phyloP scores from a whole-genome alignment of 1,140 invertebrate species.

The Phymorhynchus buccinoides region DNA sequence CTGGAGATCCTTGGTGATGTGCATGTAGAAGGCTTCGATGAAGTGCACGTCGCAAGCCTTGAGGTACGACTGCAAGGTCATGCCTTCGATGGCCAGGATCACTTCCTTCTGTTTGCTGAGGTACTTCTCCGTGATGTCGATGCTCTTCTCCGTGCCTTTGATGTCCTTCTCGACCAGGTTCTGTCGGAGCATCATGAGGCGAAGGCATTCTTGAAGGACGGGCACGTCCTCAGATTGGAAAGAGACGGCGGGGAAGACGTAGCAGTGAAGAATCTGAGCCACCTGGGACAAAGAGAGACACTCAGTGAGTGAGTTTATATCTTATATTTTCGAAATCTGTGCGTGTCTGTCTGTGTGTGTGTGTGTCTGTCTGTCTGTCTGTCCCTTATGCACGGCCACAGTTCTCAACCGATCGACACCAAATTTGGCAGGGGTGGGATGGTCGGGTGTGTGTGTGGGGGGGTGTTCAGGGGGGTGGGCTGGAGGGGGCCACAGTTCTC shows the following conservation, averaged over 20 bases:
- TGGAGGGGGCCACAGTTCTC: no score
- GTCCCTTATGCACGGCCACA: no score
- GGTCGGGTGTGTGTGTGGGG: neutral
- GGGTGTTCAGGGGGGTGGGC: no score
- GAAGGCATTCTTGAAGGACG: slow-evolving; percentile 1
- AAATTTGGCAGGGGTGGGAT: no score
- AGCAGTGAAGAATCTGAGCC: slow-evolving; percentile 38
- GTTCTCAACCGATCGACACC: no score
- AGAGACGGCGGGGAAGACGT: slow-evolving; percentile 32
- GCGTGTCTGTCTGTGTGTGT: slow-evolving; percentile 13
- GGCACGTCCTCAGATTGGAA: slow-evolving; percentile 24
- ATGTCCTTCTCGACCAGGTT: slow-evolving; percentile 27
- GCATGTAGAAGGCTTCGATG: slow-evolving; percentile 28
- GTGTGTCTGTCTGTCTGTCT: slow-evolving; percentile 5
- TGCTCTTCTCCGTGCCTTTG: slow-evolving; percentile 9
- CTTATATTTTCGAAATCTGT: neutral
- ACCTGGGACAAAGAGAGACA: slow-evolving; percentile 19
- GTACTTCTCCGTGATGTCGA: slow-evolving; percentile 19
- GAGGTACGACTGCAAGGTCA: slow-evolving; percentile 30
- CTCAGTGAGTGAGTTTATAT: neutral
- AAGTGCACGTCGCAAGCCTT: slow-evolving; percentile 28
- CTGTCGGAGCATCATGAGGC: neutral
- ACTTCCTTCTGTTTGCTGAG: slow-evolving; percentile 36
- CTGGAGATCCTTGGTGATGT: slow-evolving; percentile 25
- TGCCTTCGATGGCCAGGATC: slow-evolving; percentile 21